phyloP scores from a whole-genome alignment of 2,888 invertebrate genomes.

The Drosophila nr. fundita region DNA sequence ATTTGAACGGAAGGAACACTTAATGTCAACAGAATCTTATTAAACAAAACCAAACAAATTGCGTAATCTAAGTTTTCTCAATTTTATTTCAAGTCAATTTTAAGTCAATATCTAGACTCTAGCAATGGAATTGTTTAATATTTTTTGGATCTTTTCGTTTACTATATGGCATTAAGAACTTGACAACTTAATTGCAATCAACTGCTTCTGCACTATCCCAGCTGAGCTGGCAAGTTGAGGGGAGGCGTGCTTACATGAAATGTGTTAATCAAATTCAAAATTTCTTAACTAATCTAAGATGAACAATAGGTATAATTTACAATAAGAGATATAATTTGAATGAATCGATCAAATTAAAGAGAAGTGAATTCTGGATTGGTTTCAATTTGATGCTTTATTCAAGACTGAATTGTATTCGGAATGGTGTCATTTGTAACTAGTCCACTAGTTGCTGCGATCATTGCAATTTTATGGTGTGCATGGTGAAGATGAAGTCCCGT shows the following conservation, averaged over 20 bases:
- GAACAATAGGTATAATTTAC: not conserved
- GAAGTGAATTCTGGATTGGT: not conserved
- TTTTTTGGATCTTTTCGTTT: too few species aligned
- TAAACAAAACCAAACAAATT: not conserved
- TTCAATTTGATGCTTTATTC: not conserved
- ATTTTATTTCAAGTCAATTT: too few species aligned
- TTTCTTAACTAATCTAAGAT: not conserved
- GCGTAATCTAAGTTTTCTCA: not conserved
- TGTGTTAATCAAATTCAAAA: too few species aligned
- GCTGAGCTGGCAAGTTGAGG: too few species aligned
- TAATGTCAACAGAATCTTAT: not conserved
- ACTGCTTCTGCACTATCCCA: too few species aligned
- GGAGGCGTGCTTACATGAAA: too few species aligned
- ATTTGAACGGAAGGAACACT: not conserved
- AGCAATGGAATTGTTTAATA: too few species aligned
- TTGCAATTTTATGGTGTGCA: constrained; percentile 21
- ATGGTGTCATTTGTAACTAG: not conserved
- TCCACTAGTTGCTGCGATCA: constrained; percentile 2
- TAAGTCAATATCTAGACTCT: too few species aligned
- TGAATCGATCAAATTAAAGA: not conserved
- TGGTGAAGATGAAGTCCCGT: too few species aligned
- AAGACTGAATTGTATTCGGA: not conserved
- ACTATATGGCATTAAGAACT: too few species aligned
- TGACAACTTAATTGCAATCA: too few species aligned
- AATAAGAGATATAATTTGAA: not conserved